Evolutionary conservation across 2,797 vertebrate species (phyloP), one percentile per base, ranked within the genome.

Genomic region (Falco novaeseelandiae): DNA sequence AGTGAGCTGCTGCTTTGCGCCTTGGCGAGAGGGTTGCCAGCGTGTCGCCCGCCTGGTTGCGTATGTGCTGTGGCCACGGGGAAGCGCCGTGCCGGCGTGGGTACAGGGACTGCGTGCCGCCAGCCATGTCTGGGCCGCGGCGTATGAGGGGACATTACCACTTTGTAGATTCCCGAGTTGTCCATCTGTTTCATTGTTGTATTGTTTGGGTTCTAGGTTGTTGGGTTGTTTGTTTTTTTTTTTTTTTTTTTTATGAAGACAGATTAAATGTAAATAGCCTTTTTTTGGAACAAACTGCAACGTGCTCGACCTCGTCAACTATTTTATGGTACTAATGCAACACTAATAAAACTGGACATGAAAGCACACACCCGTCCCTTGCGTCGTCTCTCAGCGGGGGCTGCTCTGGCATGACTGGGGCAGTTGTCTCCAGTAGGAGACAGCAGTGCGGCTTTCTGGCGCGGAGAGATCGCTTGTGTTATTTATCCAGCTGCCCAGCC

Each of bases 331-430:
- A 97, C 97, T 98, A 98, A 96, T 91, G 97, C 96, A 95, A 97
- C 97, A 97, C 96, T 98, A 98, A 98, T 97, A 98, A 98, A 97
- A 95, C 96, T 90, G 97, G 96, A 97, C 92, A 72, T 97, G 95
- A 97, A 96, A 97, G 88, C 92, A 97, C 96, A 97, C 51, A 80
- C 79, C 83, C 3, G 34, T 92, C 38, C 94, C 81, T 85, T 30
- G 89, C 67, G 69, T 97, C 0, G 1, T 95, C 79, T 95, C 90
- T 96, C 54, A 12, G 48, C 63, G 18, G 54, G 81, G 54, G 65
- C 90, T 80, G 57, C 66, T 77, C 32, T 81, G 62, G 54, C 25
- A 14, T 42, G 61, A 34, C 59, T 36, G 36, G 72, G 76, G 40
- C 55, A 34, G 29, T 74, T 52, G 72, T 81, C 48, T 91, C 54